Base-by-base conservation (phyloP, 2,888 invertebrate species). In the Eupithecia tripunctaria region DNA sequence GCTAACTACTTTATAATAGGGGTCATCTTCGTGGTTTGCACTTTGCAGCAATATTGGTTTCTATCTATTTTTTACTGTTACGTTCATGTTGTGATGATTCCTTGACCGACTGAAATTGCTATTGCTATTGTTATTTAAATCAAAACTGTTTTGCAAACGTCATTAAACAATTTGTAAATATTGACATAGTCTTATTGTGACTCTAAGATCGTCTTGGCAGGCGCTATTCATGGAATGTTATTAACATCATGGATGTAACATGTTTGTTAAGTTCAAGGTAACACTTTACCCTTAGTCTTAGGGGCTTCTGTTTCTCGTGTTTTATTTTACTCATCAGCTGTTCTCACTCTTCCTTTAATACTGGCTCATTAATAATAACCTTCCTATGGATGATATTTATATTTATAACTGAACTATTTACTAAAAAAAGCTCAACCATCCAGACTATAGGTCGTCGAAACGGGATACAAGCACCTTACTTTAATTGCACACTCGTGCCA, bases 401-500 rank as follows among this genome's bases (percentile, higher is more conserved):
- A 51, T 56, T 5, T 60, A 7, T 1, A 29, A 60, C 15, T 60
- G 25, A 60, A 60, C 38, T 21, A 64, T 38, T 41, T 64, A 14
- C 14, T 21, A 25, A 14, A 64, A 64, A 47, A 69, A 75, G 51
- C 41, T 38, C 59, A 38, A 66, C 56, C 66, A 68, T n/a, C 14
- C 47, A 64, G 27, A 64, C 72, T 62, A 62, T 67, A 63, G 68
- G 38, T 64, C 25, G 25, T 38, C 4, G 6, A 36, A 64, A 41
- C 64, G 25, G 64, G 64, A 62, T 32, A 18, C 43, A 65, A n/a
- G 73, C 71, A 72, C 75, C 65, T 79, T 76, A 73, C 69, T 71
- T 69, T 79, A 76, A 79, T 74, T 72, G 60, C 66, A 47, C 29
- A 64, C 72, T 73, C 75, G 79, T 76, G 76, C 73, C 73, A 69